Base-by-base conservation (phyloP, 2,797 vertebrate genomes). In the Alcedo quadribrachys region DNA sequence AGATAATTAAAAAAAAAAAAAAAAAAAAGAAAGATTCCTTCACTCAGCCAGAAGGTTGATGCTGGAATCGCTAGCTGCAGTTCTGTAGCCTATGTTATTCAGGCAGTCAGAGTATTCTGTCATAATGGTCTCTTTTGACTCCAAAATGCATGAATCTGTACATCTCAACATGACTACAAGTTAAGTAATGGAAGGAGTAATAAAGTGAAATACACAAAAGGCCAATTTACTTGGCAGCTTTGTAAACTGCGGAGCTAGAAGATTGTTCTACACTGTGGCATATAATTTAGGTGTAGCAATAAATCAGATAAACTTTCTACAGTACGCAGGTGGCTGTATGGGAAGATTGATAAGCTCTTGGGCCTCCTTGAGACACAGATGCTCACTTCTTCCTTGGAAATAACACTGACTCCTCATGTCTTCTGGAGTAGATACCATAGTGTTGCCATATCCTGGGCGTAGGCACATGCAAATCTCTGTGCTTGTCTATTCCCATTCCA, bases 191-290 rank as follows among this genome's bases (percentile, higher is more conserved):
- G 74, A 96, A 96, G 84, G 87, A 78, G 62, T 81, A 95, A 90
- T 96, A 95, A 96, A 95, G 60, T 81, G 95, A 93, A 96, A 97
- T 96, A 93, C 95, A 93, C 96, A 94, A 84, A 94, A 94, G 96
- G 58, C 88, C 91, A 94, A 92, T 97, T 97, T 96, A 54, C 84
- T 75, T 92, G 94, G 80, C 95, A 95, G 94, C 86, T 96, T 91
- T 93, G 91, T 95, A 92, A 97, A 93, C 91, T 90, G 61, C 30
- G 82, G 90, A 94, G 77, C 87, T 82, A 71, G 93, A 97, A 89
- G 87, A 83, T 75, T 96, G 93, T 95, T 97, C 89, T 92, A 60
- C 54, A 10, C 82, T 87, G 69, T 46, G 16, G 82, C 30, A 30
- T 92, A 68, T 93, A 81, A 96, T 97, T 97, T 95, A 95, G 90